Evolutionary conservation across 1,140 invertebrate species (phyloP), one percentile per base, ranked within the genome.

Genomic region (Caerostris extrusa): DNA sequence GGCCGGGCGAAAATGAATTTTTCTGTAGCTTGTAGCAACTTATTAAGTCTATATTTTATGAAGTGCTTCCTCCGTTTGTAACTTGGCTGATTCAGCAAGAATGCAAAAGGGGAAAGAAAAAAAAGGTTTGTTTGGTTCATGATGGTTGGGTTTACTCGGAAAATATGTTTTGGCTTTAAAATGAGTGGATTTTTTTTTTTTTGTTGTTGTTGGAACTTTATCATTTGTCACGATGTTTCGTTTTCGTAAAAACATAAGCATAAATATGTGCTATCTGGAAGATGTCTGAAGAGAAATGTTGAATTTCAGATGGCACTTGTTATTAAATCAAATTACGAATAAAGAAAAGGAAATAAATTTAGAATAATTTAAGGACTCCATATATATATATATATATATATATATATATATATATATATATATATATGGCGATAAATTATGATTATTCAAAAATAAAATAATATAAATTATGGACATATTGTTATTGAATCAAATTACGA

Each of bases 21-120:
- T 34, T 57, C 14, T n/a, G n/a, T 19, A 7, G n/a, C 82, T 83
- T 83, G 82, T 83, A 83, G 82, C 55, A 3, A 83, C 82, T 83
- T 83, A 83, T 83, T 83, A 83, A 83, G 82, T 3, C 82, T 58
- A 83, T 83, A 83, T 83, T 83, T 83, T 83, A 83, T 58, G 82
- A 58, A 53, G 34, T 77, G 19, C 53, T 50, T 50, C 71, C 34
- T 50, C 7, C 69, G 69, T 53, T 77, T 77, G 69, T 77, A 34
- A 34, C 69, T 77, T 77, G n/a, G 14, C 4, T 17, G 61, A 19
- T 77, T 50, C 14, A 77, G 34, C 34, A 50, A 53, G 71, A 77
- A 53, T 77, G 71, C 12, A 77, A 50, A 50, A 12, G 71, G 19
- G 71, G 71, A 34, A 34, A 34, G 34, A 34, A 34, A 34, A 34